Evolutionary conservation across 2,888 invertebrate genomes (phyloP), one percentile per base, ranked within the genome.

Genomic region (Digitonthophagus gazella): DNA sequence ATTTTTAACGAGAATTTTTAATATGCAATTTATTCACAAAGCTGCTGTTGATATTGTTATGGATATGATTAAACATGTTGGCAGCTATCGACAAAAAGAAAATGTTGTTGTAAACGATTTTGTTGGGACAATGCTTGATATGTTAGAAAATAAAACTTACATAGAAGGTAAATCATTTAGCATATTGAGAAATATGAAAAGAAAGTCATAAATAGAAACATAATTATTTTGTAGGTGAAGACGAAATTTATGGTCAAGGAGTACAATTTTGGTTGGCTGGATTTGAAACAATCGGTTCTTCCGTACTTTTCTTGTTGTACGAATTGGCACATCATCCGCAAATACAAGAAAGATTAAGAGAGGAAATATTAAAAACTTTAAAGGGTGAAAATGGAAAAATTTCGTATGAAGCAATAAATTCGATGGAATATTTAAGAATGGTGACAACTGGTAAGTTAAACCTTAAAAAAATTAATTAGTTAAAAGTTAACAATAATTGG

Each of bases 271-370:
- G 61, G 61, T 18, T 61, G 16, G 61, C 61, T 18, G 61, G 61
- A 15, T 61, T 61, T 61, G 61, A 61, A 18, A 61, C 61, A 3
- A 61, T 61, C 18, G 61, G 61, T n/a, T 61, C 61, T 16, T 61
- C 61, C 1, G 2, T 61, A 6, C 0, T 61, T 5, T 61, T 61
- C 18, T 20, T 61, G 5, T 18, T 61, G 18, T 4, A 61, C 20
- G 61, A 61, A 61, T 61, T 61, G n/a, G 18, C 61, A 0, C 61
- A 61, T n/a, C 61, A 61, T 2, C 61, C 16, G n/a, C 18, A 61
- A 19, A 61, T 61, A 0, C 61, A 61, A 20, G 61, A 61, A 75
- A 77, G 69, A 73, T 69, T 63, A 78, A 61, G 61, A 61, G 18
- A 19, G 18, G 61, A 61, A 18, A 19, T 61, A 8, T 5, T 19